A percentile compares a stretch with the other conserved stretches of the same genome.
Evolutionary conservation across 1,140 invertebrate species (phyloP).

Genomic region (Batillaria attramentaria): DNA sequence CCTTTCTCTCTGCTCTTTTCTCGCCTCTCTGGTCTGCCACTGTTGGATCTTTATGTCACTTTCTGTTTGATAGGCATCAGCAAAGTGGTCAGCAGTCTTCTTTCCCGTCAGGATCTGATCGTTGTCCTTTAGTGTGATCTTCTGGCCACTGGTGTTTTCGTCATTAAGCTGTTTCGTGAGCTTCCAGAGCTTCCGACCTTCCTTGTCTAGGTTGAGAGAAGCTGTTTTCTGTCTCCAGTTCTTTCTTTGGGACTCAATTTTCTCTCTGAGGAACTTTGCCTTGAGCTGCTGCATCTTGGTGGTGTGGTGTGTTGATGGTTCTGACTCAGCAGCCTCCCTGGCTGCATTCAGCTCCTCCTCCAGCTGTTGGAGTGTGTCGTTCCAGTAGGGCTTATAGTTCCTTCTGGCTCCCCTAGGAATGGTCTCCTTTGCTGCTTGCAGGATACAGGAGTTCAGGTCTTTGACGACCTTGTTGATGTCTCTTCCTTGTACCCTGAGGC

Average conservation of each 20-base stretch:
- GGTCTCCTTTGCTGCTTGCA: constrained; percentile 20
- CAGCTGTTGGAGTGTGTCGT: neutral
- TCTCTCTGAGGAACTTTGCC: neutral
- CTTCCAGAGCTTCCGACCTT: neutral
- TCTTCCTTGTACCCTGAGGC: neutral
- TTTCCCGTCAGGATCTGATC: neutral
- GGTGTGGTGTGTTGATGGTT: neutral
- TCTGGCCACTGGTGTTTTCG: neutral
- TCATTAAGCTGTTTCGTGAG: neutral
- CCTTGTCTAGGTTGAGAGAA: neutral
- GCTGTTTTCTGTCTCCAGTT: neutral
- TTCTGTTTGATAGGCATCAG: neutral
- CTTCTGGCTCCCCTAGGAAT: constrained; percentile 18
- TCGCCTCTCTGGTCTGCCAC: neutral
- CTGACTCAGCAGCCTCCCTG: neutral
- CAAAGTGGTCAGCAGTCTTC: neutral
- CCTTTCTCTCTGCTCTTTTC: neutral
- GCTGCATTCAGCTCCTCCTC: neutral
- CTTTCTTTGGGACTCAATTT: neutral
- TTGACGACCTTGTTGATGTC: neutral
- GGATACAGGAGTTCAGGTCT: neutral
- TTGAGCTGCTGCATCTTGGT: neutral
- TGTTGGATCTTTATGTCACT: neutral
- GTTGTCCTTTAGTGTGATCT: neutral
- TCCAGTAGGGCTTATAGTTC: constrained; percentile 26